Base-by-base conservation (phyloP, 2,888 invertebrate genomes). In the Caenorhabditis afra region DNA sequence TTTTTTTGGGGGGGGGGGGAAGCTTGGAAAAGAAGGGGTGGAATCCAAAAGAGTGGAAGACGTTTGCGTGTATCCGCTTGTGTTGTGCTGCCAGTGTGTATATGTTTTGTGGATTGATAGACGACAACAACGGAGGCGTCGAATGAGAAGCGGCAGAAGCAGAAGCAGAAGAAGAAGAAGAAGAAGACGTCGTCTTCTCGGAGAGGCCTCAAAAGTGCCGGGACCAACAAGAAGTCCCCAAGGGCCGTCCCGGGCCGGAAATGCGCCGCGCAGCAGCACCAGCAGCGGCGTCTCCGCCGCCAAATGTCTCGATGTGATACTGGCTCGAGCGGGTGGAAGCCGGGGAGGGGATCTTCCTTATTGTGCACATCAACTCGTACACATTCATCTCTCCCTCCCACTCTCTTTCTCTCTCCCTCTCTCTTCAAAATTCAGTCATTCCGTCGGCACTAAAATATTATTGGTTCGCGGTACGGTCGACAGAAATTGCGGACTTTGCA, bases 161-260 rank as follows among this genome's bases (percentile, higher is more conserved):
- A 10, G 14, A 58, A 39, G 55, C 37, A 35, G 66, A 45, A 35
- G 49, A 16, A 39, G 66, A 22, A 35, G 39, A 50, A 59, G 52
- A 68, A 50, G 35, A 70, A 61, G 70, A 70, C 35, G 70, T 53
- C 45, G 61, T 45, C 59, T 44, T 37, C 16, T 37, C 16, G 59
- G 44, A 23, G 45, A 16, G 14, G 65, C 20, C 57, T 62, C 64
- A 70, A 70, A 61, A 70, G 61, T 65, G 58, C 64, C 64, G 59
- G 44, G 58, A 58, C 65, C 65, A 65, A 75, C 67, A 75, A n/a
- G n/a, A n/a, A 75, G 67, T 75, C 75, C 75, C 75, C 52, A 65
- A 61, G 75, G 75, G 62, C 59, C 71, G 55, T 23, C 73, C n/a
- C n/a, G n/a, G n/a, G n/a, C n/a, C 73, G 73, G 74, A 74, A 74